These are phyloP conservation scores for Drosophila busckii DNA, from an alignment of 1,140 invertebrate species.

Conservation along the genomic window DNA sequence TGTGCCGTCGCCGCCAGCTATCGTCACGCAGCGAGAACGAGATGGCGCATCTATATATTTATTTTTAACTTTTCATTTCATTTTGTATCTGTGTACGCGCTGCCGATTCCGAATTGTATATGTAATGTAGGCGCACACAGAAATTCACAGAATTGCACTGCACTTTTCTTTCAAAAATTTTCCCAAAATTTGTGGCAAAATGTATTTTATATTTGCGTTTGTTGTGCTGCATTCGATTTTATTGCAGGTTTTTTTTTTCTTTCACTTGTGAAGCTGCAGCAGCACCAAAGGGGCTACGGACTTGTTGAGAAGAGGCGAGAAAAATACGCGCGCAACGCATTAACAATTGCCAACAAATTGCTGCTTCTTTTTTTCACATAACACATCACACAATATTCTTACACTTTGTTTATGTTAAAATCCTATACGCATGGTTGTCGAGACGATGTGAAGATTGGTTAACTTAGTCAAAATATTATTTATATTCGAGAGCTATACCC, in stretches of 20 bases:
- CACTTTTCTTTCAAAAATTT: constrained; percentile 28
- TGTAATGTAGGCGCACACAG: constrained; percentile 7
- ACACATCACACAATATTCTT: too few species aligned
- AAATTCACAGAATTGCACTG: constrained; percentile 19
- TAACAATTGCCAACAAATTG: too few species aligned
- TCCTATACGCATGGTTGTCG: too few species aligned
- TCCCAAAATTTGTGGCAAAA: constrained; percentile 15
- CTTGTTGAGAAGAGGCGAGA: constrained; percentile 52
- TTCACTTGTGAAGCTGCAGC: too few species aligned
- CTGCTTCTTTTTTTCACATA: too few species aligned
- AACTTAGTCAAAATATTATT: too few species aligned
- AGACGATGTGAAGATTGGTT: too few species aligned
- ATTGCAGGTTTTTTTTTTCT: constrained; percentile 6
- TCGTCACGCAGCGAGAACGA: constrained; percentile 12
- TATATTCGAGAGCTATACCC: too few species aligned
- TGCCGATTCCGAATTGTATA: constrained; percentile 26
- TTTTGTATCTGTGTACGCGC: constrained; percentile 58
- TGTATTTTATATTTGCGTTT: neutral
- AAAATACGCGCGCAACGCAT: constrained; percentile 38
- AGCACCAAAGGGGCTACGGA: too few species aligned
- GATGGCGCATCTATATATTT: constrained; percentile 75
- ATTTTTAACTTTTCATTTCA: constrained; percentile 76
- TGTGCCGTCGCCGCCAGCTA: constrained; percentile 22
- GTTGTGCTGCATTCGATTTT: constrained; percentile 14
- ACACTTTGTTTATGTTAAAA: too few species aligned